Evolutionary conservation across 2,797 vertebrate species (phyloP), one percentile per base, ranked within the genome.

Genomic region (Sebastes goodei): DNA sequence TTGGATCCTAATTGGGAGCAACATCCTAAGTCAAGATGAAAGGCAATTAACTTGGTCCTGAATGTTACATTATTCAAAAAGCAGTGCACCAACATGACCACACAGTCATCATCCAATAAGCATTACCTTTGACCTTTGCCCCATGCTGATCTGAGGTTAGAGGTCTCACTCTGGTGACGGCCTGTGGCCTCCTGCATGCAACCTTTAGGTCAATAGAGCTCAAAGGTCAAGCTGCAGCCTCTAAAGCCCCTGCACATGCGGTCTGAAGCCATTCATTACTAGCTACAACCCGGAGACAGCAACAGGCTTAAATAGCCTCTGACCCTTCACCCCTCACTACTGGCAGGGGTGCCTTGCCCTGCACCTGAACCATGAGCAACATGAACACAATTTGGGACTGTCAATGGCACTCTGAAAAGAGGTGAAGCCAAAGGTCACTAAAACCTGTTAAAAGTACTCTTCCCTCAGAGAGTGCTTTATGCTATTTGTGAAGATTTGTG

Each of bases 251-350:
- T 74, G 78, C 78, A 80, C 76, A 86, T 85, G 89, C 90, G 61
- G 84, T 83, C 75, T 67, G 81, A 78, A 86, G 72, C 75, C 90
- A 91, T 89, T 82, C 71, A 85, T 90, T 88, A 84, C 60, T 10
- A 92, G 82, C 84, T 84, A 86, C 82, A 87, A 88, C 81, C 77
- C 86, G 76, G 57, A 84, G 88, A 93, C 86, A 91, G 90, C 86
- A 91, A 90, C 90, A 92, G 86, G 83, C 76, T 89, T 88, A 85
- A 90, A 88, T 77, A 84, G 90, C 71, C 77, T 68, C n/a, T 85
- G 88, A 92, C 91, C 91, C 71, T 80, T 94, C 77, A 92, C 92
- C 92, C 38, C 35, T 38, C 3, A 38, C 74, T 68, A 52, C 72
- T 66, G 76, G 77, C 86, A 88, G 86, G 85, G 89, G 88, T 88